Conservation (phyloP, 2,888 invertebrate genomes). For the Drosophila subquinaria region DNA sequence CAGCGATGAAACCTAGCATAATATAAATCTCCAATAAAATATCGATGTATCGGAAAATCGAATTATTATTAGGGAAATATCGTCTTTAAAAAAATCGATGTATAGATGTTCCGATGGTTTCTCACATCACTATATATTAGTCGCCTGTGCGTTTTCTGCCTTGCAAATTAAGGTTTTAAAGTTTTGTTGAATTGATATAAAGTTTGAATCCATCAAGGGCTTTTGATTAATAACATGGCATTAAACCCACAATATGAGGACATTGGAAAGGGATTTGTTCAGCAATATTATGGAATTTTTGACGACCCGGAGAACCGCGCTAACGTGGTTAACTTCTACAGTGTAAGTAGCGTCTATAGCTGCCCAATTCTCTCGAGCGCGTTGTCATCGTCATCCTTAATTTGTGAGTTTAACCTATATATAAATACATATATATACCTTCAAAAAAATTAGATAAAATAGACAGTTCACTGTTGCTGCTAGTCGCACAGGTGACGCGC, state of each 20-base stretch:
- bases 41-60: background rate
- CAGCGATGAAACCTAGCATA: no score
- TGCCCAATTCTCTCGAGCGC: constrained; percentile 8
- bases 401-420: constrained; percentile 18
- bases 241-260: constrained; percentile 96
- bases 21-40: background rate
- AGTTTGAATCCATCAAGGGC: background rate
- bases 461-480: constrained; percentile 17
- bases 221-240: constrained; percentile 88
- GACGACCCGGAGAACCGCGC: constrained; percentile 94
- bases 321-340: constrained; percentile 95
- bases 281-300: constrained; percentile 96
- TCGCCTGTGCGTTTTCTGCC: background rate
- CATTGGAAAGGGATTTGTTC: constrained; percentile 97
- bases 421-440: background rate
- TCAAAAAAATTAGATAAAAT: constrained; percentile 1
- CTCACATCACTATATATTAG: background rate
- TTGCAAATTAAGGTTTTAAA: background rate
- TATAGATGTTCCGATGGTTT: no score
- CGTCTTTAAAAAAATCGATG: no score
- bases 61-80: no score
- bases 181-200: background rate
- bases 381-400: constrained; percentile 20
- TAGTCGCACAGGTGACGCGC: constrained; percentile 56
- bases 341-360: constrained; percentile 89